These are phyloP conservation scores for Phymanthus crucifer DNA, from an alignment of 92 coral and sea anemone species.

Conservation along the genomic window DNA sequence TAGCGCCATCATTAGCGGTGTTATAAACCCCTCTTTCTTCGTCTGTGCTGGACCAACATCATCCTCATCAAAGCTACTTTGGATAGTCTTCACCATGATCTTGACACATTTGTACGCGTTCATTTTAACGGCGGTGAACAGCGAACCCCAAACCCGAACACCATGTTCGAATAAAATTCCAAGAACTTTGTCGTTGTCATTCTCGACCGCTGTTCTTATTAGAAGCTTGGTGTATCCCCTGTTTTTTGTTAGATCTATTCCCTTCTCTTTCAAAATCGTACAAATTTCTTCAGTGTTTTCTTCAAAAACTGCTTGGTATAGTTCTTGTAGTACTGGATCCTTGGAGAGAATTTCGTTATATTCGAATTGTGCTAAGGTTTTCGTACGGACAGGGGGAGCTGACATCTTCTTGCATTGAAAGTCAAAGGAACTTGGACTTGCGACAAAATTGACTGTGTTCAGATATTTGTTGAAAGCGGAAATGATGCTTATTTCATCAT, in stretches of 20 bases:
- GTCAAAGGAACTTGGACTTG: too few relatives aligned
- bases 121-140: conserved; percentile 64
- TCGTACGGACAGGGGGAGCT: not conserved
- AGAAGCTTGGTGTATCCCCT: conserved; percentile 19
- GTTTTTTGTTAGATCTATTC: not conserved
- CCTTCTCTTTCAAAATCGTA: not conserved
- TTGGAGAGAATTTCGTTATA: conserved; percentile 14
- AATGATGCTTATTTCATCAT: too few relatives aligned
- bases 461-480: too few relatives aligned
- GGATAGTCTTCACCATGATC: conserved; percentile 25
- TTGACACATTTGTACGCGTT: conserved; percentile 60
- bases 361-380: conserved; percentile 26
- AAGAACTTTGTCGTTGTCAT: conserved; percentile 17
- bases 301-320: conserved; percentile 14
- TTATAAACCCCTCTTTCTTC: conserved; percentile 40
- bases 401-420: not conserved
- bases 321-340: conserved; percentile 3
- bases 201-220: conserved; percentile 30
- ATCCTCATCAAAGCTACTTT: not conserved
- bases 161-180: conserved; percentile 37
- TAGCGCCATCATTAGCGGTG: conserved; percentile 56
- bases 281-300: not conserved
- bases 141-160: conserved; percentile 57
- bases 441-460: too few relatives aligned
- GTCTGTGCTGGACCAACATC: conserved; percentile 57